Base-by-base conservation (phyloP, 2,888 invertebrate genomes). In the Druceiella hillmani region DNA sequence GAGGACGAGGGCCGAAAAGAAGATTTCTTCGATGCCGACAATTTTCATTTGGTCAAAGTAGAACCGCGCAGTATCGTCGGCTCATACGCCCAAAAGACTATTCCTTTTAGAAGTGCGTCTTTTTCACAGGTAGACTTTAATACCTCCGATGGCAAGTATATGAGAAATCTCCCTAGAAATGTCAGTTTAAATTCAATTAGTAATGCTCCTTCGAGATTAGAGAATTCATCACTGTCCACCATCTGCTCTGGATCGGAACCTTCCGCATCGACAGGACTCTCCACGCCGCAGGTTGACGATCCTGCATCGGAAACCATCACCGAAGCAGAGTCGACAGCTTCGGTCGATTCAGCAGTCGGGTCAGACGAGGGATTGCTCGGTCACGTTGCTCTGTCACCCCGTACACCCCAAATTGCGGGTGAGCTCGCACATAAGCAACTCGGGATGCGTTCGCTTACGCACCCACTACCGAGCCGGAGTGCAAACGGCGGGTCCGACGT, bases 111-210 rank as follows among this genome's bases (percentile, higher is more conserved):
- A 24, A 88, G 88, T 55, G 87, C 88, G 4, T 90, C 90, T 4
- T 90, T 91, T 56, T 88, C 90, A 1, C 88, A 90, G 63, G 87
- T 87, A 44, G 89, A 90, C 59, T 84, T 81, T 53, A 70, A 69
- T 6, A 70, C 79, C 1, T 78, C 78, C 36, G 79, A 80, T 45
- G 72, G 74, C 28, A 78, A 78, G 51, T 78, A 78, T 52, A 62
- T 72, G 17, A 62, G 74, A 46, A 62, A 50, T 44, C 48, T 51
- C 35, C 41, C 62, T 5, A 6, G 22, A 20, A 20, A 20, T 20
- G 6, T 20, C n/a, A n/a, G n/a, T n/a, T n/a, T n/a, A n/a, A n/a
- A n/a, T n/a, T n/a, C n/a, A n/a, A n/a, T n/a, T n/a, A n/a, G n/a
- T n/a, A n/a, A n/a, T n/a, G n/a, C n/a, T n/a, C n/a, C n/a, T n/a